Evolutionary conservation across 2,888 invertebrate species (phyloP).

Genomic region (Ennomos erosarius): DNA sequence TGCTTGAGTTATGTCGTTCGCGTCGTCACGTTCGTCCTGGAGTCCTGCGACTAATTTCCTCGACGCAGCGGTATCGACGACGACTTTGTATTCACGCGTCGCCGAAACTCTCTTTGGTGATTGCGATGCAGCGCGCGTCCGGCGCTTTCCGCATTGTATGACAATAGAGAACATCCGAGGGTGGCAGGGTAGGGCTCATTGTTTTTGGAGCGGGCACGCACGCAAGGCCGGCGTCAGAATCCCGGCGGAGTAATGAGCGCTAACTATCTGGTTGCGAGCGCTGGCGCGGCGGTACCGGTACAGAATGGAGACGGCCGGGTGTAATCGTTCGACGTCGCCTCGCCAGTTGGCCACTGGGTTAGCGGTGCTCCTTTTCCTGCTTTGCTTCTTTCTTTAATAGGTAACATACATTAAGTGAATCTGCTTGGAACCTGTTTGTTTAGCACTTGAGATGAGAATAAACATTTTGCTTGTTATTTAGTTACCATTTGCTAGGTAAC

Average conservation of each 20-base stretch:
- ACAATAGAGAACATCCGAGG: constrained; percentile 72
- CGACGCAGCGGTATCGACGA: constrained; percentile 58
- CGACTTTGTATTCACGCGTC: constrained; percentile 76
- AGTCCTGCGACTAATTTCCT: constrained; percentile 67
- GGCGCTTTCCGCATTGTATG: constrained; percentile 77
- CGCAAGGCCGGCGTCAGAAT: constrained; percentile 48
- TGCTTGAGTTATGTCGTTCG: constrained; percentile 44
- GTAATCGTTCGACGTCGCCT: constrained; percentile 72
- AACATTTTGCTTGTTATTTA: constrained; percentile 10
- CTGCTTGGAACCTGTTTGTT: constrained; percentile 46
- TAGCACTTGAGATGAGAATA: constrained; percentile 27
- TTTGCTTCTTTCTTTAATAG: constrained; percentile 69
- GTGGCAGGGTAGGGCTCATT: constrained; percentile 70
- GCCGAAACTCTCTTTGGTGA: constrained; percentile 80
- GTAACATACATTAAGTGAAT: constrained; percentile 60
- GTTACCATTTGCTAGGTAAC: constrained; percentile 11
- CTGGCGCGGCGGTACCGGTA: constrained; percentile 70
- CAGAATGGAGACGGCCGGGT: constrained; percentile 73
- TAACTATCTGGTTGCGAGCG: constrained; percentile 64
- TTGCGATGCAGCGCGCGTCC: constrained; percentile 76
- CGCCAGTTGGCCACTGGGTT: constrained; percentile 84
- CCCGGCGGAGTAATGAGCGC: constrained; percentile 58
- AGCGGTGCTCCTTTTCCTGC: constrained; percentile 83
- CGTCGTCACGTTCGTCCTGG: constrained; percentile 64
- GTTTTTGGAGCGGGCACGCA: constrained; percentile 52